phyloP scores from a whole-genome alignment of 1,140 invertebrate species.

The Bombus affinis region DNA sequence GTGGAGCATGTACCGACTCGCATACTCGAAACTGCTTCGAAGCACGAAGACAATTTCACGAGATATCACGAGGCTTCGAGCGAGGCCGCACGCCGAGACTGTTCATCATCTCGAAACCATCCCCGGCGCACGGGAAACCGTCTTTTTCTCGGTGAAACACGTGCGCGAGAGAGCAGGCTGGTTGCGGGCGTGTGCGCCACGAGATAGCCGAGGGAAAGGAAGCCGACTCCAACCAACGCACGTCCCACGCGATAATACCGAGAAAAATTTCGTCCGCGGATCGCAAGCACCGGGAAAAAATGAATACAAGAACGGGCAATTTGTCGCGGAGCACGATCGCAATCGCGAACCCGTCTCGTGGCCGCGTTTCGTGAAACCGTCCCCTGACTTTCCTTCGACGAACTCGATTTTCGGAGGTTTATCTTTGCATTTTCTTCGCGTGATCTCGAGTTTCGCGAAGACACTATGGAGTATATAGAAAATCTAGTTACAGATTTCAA shows the following conservation, averaged over 20 bases:
- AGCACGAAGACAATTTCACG: constrained; percentile 50
- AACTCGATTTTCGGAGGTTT: background rate
- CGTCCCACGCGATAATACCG: constrained; percentile 43
- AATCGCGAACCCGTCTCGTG: background rate
- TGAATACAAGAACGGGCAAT: constrained; percentile 46
- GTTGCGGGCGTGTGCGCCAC: constrained; percentile 3
- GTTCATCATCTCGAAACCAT: constrained; percentile 47
- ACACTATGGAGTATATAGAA: background rate
- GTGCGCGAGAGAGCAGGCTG: constrained; percentile 1
- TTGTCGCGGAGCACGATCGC: constrained; percentile 20
- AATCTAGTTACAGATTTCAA: background rate
- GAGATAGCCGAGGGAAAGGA: constrained; percentile 9
- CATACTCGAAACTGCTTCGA: constrained; percentile 27
- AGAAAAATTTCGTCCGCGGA: constrained; percentile 39
- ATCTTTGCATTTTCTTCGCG: background rate
- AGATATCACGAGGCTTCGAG: constrained; percentile 38
- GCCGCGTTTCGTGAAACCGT: background rate
- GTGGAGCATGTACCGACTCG: background rate
- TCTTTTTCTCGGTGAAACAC: constrained; percentile 20
- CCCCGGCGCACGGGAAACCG: constrained; percentile 10
- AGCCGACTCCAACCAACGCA: constrained; percentile 23
- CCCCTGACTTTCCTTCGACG: background rate
- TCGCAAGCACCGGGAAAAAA: constrained; percentile 24
- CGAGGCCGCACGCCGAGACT: constrained; percentile 32
- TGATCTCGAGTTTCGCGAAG: background rate